Evolutionary conservation across 2,888 invertebrate genomes (phyloP).

Genomic region (Hyalella azteca): DNA sequence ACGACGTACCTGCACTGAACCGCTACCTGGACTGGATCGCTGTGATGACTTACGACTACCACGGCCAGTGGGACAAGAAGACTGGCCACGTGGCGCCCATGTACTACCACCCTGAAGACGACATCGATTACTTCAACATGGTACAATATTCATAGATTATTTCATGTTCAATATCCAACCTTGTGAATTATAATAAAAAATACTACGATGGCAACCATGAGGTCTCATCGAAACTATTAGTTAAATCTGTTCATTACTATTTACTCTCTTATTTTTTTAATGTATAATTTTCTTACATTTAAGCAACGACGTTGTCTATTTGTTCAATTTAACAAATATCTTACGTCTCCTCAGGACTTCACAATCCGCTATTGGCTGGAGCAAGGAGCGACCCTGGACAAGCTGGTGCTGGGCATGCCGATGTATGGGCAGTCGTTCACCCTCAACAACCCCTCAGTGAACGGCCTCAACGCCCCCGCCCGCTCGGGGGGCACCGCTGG

Average conservation of each 20-base stretch:
- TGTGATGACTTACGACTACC: constrained; percentile 91
- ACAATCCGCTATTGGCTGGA: constrained; percentile 78
- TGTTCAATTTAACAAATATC: neutral
- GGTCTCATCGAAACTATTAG: too few relatives aligned
- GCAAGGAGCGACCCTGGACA: constrained; percentile 71
- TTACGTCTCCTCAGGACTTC: constrained; percentile 71
- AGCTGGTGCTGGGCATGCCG: constrained; percentile 75
- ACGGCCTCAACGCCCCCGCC: constrained; percentile 73
- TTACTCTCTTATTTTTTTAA: neutral
- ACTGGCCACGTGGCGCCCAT: constrained; percentile 89
- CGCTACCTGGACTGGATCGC: constrained; percentile 85
- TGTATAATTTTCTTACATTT: too few relatives aligned
- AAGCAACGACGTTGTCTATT: too few relatives aligned
- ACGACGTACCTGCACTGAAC: constrained; percentile 78
- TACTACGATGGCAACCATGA: too few relatives aligned
- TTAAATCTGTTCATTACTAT: neutral
- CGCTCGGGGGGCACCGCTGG: constrained; percentile 75
- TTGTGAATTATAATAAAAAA: too few relatives aligned
- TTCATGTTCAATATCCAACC: too few relatives aligned
- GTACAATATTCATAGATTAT: too few relatives aligned
- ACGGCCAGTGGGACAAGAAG: constrained; percentile 85
- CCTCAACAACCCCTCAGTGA: constrained; percentile 69
- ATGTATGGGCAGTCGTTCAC: constrained; percentile 90
- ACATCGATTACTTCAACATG: constrained; percentile 80
- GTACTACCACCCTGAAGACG: constrained; percentile 82